Base-by-base conservation (phyloP, 2,113 vertebrate genomes). In the Lanius collurio region DNA sequence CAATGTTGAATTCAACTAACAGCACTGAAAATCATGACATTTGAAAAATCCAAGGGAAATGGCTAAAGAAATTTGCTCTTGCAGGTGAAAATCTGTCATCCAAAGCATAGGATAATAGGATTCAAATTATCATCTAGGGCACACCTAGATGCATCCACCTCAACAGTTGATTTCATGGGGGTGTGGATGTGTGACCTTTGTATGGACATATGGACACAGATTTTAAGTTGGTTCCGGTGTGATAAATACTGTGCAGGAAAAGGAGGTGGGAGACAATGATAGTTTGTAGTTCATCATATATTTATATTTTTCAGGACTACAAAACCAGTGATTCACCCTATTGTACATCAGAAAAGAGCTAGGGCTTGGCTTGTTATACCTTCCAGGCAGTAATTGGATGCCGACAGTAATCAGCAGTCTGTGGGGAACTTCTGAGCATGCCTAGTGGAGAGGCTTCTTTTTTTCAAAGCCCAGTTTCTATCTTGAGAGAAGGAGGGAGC, bases 381-480 rank as follows among this genome's bases (percentile, higher is more conserved):
- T 91, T 91, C 82, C 94, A 95, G 89, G 73, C 56, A 92, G 28
- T 76, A 93, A 95, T 83, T 4, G 59, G 49, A 96, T 94, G 94
- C 83, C 87, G 83, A 91, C 62, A n/a, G 90, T 90, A 95, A 97
- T 93, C 91, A 96, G 85, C n/a, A 71, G 57, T 28, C 0, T 0
- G 26, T 91, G 83, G 82, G 84, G 56, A 84, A 62, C 47, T 97
- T 95, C 97, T 97, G 97, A 93, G 95, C 95, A 96, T 97, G 97
- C 90, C 76, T 69, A 19, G 71, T 92, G 77, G 57, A 70, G 76
- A 93, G 75, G 64, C 69, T 94, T 79, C 52, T 63, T 82, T 87
- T 90, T 95, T 80, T 69, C 59, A 63, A 87, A 86, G 86, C 57
- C 53, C 75, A 47, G 44, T 89, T 96, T 97, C 95, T 96, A 87